Evolutionary conservation across 2,888 invertebrate species (phyloP).

Genomic region (Homarus gammarus): DNA sequence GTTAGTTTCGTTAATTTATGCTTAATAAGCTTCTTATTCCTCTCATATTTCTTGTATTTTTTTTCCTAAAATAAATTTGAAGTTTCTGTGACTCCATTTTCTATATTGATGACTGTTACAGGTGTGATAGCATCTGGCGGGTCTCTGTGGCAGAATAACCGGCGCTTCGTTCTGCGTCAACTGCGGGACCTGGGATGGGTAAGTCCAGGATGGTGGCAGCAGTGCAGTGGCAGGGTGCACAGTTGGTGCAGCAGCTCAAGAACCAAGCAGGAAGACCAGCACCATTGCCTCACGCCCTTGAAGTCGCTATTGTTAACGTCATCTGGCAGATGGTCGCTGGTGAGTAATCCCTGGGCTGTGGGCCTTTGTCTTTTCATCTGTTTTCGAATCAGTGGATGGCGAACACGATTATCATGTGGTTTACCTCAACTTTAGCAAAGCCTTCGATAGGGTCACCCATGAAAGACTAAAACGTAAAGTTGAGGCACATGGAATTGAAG

Average conservation of each 20-base stretch:
- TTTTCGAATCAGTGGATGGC: too few relatives aligned
- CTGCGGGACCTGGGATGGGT: conserved; percentile 60
- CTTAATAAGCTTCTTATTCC: too few relatives aligned
- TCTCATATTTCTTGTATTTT: too few relatives aligned
- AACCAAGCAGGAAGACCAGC: background rate
- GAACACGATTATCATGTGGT: too few relatives aligned
- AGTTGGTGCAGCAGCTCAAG: conserved; percentile 22
- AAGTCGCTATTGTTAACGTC: conserved; percentile 47
- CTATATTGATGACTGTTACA: background rate
- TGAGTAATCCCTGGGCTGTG: background rate
- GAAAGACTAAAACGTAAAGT: too few relatives aligned
- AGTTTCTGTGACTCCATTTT: too few relatives aligned
- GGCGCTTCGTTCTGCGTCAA: conserved; percentile 48
- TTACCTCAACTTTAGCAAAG: too few relatives aligned
- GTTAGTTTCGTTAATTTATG: too few relatives aligned
- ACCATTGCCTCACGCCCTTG: conserved; percentile 7
- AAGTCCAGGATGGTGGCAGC: conserved; percentile 29
- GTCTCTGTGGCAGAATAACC: conserved; percentile 36
- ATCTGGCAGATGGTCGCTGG: conserved; percentile 59
- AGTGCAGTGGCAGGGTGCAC: background rate
- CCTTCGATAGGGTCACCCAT: too few relatives aligned
- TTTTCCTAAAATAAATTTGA: too few relatives aligned
- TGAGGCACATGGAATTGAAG: too few relatives aligned
- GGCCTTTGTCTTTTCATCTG: too few relatives aligned
- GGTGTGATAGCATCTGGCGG: conserved; percentile 37